phyloP scores from a whole-genome alignment of 37 sponge, comb jelly and placozoan genomes.

The Spongilla lacustris region DNA sequence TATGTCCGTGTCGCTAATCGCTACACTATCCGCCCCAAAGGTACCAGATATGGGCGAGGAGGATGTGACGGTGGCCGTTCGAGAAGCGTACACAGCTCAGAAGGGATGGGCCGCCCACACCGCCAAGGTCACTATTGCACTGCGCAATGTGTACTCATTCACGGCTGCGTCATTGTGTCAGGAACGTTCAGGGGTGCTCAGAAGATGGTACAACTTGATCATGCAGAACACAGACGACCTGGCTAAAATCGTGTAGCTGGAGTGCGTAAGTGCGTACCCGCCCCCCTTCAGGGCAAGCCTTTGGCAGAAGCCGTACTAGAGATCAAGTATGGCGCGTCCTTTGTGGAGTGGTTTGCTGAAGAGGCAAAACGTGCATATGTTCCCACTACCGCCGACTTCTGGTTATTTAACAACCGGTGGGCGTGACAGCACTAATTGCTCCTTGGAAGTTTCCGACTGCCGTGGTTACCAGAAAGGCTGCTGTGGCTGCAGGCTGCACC shows the following conservation, averaged over 20 bases:
- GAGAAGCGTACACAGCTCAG: conserved; percentile 52
- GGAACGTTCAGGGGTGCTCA: conserved; percentile 60
- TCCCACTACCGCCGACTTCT: conserved; percentile 61
- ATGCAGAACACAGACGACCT: conserved; percentile 65
- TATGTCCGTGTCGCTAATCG: background rate
- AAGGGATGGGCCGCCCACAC: conserved; percentile 49
- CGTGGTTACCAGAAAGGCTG: conserved; percentile 86
- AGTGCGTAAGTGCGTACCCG: conserved; percentile 43
- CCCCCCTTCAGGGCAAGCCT: conserved; percentile 82
- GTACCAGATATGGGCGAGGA: conserved; percentile 66
- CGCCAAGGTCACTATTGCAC: conserved; percentile 52
- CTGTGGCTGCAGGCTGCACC: conserved; percentile 94
- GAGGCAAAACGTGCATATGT: conserved; percentile 76
- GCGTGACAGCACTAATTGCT: conserved; percentile 84
- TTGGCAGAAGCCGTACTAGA: conserved; percentile 78
- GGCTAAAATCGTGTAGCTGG: conserved; percentile 70
- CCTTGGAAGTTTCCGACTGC: conserved; percentile 97
- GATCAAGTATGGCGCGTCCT: conserved; percentile 87
- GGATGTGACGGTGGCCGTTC: conserved; percentile 65
- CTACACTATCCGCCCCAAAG: background rate
- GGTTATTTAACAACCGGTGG: conserved; percentile 84
- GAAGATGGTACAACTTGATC: conserved; percentile 63
- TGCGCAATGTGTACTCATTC: background rate
- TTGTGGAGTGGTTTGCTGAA: conserved; percentile 92
- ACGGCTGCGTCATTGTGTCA: background rate